Conservation (phyloP, 2,888 invertebrate species). For the Saturnia japonica region DNA sequence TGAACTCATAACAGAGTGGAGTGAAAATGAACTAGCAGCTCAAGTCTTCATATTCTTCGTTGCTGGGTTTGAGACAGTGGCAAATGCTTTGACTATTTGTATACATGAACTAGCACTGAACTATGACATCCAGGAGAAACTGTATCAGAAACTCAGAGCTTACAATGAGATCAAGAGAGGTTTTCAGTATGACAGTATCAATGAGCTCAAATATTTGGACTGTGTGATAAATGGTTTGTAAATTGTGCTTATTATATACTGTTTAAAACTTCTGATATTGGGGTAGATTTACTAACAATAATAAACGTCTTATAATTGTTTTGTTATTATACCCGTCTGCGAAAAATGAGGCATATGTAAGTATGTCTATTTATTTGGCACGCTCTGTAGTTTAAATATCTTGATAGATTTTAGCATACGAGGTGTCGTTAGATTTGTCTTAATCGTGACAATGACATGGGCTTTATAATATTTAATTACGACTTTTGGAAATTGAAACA, state of each 20-base stretch:
- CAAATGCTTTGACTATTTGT: constrained; percentile 53
- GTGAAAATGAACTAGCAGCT: constrained; percentile 56
- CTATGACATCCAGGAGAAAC: constrained; percentile 60
- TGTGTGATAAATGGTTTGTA: constrained; percentile 54
- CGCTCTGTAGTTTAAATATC: no score
- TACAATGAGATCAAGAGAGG: constrained; percentile 40
- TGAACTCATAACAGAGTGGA: constrained; percentile 53
- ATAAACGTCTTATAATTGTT: no score
- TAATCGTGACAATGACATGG: no score
- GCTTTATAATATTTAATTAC: no score
- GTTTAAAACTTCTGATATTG: neutral
- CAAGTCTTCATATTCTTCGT: constrained; percentile 70
- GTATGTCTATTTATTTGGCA: no score
- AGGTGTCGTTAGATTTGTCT: no score
- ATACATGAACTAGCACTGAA: constrained; percentile 54
- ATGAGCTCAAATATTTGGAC: constrained; percentile 56
- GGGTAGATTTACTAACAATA: neutral
- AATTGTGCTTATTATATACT: neutral
- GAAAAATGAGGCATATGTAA: no score
- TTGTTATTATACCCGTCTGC: no score
- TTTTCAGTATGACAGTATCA: constrained; percentile 48
- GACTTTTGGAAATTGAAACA: no score
- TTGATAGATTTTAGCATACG: no score
- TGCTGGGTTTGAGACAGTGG: constrained; percentile 66
- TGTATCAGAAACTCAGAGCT: constrained; percentile 58